Evolutionary conservation across 2,113 vertebrate species (phyloP).

Genomic region (Anoplopoma fimbria): DNA sequence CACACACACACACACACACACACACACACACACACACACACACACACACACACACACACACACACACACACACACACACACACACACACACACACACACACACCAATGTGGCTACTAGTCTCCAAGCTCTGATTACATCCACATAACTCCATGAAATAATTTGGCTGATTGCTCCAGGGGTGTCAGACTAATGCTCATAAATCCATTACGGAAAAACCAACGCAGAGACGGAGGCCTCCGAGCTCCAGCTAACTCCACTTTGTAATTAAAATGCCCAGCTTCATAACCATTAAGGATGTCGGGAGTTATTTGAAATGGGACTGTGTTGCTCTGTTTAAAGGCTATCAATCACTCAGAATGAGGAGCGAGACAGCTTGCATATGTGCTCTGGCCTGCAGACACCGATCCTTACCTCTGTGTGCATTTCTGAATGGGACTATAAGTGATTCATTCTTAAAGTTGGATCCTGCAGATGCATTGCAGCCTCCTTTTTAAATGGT

Average conservation of each 20-base stretch:
- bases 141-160: conserved; percentile 43
- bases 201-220: conserved; percentile 37
- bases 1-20: neutral
- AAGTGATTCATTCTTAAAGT: conserved; percentile 4
- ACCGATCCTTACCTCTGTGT: conserved; percentile 20
- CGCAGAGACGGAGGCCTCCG: conserved; percentile 1
- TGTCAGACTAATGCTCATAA: conserved; percentile 40
- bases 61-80: neutral
- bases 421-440: neutral
- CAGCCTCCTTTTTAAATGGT: neutral
- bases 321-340: conserved; percentile 21
- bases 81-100: neutral
- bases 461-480: neutral
- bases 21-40: neutral
- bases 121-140: conserved; percentile 26
- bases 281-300: conserved; percentile 13
- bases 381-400: conserved; percentile 15
- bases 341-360: conserved; percentile 32
- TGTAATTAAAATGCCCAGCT: conserved; percentile 51
- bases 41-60: conserved; percentile 5
- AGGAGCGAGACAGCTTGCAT: conserved; percentile 6
- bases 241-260: conserved; percentile 26
- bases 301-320: conserved; percentile 2
- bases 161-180: conserved; percentile 47
- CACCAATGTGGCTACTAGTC: neutral